Evolutionary conservation across 1,140 invertebrate species (phyloP).

Genomic region (Philotrypesis tridentata): DNA sequence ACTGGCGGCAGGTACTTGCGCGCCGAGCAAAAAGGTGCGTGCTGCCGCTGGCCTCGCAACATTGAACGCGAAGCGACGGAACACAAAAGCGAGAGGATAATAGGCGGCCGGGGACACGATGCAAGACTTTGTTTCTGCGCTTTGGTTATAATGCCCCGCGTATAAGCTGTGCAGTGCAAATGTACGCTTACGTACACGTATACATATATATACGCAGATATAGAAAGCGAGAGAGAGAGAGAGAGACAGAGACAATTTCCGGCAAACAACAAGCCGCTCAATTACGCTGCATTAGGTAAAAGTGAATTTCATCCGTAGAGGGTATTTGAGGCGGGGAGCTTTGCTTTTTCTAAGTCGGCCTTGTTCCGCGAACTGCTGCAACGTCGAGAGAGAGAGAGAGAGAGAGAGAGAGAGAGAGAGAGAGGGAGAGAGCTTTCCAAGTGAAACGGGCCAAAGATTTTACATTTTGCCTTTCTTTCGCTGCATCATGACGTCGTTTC

Average conservation of each 20-base stretch:
- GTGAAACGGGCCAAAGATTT: conserved; percentile 3
- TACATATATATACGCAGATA: neutral
- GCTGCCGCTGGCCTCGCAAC: neutral
- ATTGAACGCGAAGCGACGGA: neutral
- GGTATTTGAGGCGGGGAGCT: neutral
- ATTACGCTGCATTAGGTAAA: neutral
- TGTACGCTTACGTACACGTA: neutral
- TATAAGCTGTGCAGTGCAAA: too few species aligned
- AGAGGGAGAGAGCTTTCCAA: neutral
- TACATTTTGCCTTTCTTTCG: neutral
- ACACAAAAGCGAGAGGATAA: neutral
- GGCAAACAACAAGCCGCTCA: too few species aligned
- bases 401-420: too few species aligned
- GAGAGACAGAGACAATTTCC: neutral
- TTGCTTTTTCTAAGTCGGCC: neutral
- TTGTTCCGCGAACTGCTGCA: neutral
- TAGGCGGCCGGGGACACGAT: neutral
- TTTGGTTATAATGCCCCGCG: too few species aligned
- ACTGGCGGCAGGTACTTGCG: neutral
- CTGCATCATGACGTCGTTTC: neutral
- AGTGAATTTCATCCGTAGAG: neutral
- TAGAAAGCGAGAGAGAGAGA: neutral
- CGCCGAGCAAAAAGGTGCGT: neutral
- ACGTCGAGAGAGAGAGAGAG: too few species aligned
- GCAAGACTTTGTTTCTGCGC: neutral